Evolutionary conservation across 2,888 invertebrate genomes (phyloP).

Genomic region (Sycophila texana): DNA sequence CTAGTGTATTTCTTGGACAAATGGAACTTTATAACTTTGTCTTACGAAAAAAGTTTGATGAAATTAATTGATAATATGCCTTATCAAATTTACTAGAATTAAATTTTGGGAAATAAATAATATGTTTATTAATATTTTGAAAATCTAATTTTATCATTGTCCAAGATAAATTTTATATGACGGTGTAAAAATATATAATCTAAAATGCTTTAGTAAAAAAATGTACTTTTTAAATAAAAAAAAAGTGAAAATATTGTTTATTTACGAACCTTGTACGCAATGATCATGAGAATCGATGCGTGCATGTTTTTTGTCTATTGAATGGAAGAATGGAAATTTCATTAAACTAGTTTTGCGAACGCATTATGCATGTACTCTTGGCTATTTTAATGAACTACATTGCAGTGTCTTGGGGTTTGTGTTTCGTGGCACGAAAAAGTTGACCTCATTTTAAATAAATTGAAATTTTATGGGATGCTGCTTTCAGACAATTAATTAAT

Average conservation of each 20-base stretch:
- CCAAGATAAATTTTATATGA: too few species aligned
- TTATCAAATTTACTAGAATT: too few species aligned
- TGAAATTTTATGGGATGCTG: neutral
- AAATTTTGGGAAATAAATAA: too few species aligned
- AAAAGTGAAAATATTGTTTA: neutral
- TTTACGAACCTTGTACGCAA: neutral
- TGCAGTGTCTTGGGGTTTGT: neutral
- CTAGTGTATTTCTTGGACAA: too few species aligned
- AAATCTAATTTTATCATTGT: too few species aligned
- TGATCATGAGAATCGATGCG: constrained; percentile 6
- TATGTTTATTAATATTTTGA: too few species aligned
- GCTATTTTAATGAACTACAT: constrained; percentile 12
- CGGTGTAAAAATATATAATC: too few species aligned
- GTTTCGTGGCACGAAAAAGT: neutral
- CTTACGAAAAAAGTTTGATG: too few species aligned
- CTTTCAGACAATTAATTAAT: neutral
- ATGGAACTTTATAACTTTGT: too few species aligned
- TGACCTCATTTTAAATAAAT: constrained; percentile 1
- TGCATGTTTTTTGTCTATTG: constrained; percentile 25
- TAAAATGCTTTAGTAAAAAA: too few species aligned
- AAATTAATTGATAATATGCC: too few species aligned
- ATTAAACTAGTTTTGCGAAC: neutral
- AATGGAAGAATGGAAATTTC: constrained; percentile 23
- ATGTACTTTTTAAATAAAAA: too few species aligned
- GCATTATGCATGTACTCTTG: neutral